Percentiles rank a stretch among this genome's conserved stretches.
phyloP scores from a whole-genome alignment of 2,797 vertebrate species.

The Crenichthys baileyi region DNA sequence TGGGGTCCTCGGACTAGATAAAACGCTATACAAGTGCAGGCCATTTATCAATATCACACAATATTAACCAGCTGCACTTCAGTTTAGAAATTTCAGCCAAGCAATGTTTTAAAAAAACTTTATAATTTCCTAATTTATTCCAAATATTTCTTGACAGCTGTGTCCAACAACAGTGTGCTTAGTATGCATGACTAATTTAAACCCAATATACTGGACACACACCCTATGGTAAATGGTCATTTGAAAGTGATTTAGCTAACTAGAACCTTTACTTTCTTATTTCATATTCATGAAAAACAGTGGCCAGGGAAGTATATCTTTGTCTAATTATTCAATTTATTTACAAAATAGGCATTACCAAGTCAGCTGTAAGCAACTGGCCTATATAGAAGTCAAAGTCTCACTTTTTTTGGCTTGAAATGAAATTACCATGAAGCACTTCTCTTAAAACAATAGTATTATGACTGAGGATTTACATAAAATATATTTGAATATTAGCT shows the following conservation, averaged over 20 bases:
- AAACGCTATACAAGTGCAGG: no score
- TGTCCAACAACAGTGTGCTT: neutral
- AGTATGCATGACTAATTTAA: neutral
- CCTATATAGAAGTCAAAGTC: neutral
- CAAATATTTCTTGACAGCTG: neutral
- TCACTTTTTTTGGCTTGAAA: neutral
- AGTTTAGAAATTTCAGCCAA: neutral
- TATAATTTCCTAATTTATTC: neutral
- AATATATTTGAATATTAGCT: neutral
- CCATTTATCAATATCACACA: neutral
- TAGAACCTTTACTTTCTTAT: neutral
- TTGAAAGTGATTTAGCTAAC: neutral
- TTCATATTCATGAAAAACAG: neutral
- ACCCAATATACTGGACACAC: neutral
- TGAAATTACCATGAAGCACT: neutral
- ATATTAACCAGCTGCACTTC: neutral
- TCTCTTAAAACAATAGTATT: neutral
- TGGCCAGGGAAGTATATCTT: neutral
- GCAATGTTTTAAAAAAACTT: neutral
- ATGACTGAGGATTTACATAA: neutral
- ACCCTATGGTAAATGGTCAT: neutral
- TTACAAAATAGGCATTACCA: neutral
- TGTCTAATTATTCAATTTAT: neutral
- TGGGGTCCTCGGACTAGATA: no score
- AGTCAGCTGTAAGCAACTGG: neutral